A percentile compares a stretch with the other conserved stretches of the same genome.
Evolutionary conservation across 2,113 vertebrate genomes (phyloP).

Genomic region (Crotalus horridus): DNA sequence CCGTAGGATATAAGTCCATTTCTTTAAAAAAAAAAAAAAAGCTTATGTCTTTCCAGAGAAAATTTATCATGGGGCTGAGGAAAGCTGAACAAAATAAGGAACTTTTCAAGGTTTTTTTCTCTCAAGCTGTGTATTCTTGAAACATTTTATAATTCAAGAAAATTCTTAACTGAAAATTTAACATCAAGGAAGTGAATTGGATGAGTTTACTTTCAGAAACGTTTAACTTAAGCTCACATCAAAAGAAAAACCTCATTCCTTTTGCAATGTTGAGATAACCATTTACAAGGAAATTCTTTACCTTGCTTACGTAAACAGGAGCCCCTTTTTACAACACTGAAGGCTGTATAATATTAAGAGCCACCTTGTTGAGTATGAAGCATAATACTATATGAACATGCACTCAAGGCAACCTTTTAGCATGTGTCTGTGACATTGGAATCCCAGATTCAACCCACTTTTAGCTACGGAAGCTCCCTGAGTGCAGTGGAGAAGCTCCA

Average conservation of each 20-base stretch:
- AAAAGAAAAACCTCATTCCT: not conserved
- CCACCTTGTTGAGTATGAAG: not conserved
- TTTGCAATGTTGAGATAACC: not conserved
- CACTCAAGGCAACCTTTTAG: not conserved
- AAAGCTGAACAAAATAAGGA: not conserved
- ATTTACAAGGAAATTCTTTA: not conserved
- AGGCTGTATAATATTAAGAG: not conserved
- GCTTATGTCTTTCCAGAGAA: not conserved
- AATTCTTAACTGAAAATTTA: not conserved
- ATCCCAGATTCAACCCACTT: not conserved
- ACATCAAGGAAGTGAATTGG: not conserved
- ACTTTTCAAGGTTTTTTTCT: not conserved
- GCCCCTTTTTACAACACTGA: not conserved
- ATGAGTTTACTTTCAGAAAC: not conserved
- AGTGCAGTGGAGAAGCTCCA: not conserved
- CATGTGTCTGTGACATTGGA: not conserved
- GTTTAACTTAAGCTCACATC: not conserved
- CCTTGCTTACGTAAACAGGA: not conserved
- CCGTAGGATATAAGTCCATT: not conserved
- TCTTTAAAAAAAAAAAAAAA: not conserved
- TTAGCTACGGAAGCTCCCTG: not conserved
- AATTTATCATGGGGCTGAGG: not conserved
- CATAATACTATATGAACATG: not conserved
- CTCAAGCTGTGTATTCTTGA: not conserved
- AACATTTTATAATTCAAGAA: not conserved